Base-by-base conservation (phyloP, 2,888 invertebrate genomes). In the Oscheius sp. region DNA sequence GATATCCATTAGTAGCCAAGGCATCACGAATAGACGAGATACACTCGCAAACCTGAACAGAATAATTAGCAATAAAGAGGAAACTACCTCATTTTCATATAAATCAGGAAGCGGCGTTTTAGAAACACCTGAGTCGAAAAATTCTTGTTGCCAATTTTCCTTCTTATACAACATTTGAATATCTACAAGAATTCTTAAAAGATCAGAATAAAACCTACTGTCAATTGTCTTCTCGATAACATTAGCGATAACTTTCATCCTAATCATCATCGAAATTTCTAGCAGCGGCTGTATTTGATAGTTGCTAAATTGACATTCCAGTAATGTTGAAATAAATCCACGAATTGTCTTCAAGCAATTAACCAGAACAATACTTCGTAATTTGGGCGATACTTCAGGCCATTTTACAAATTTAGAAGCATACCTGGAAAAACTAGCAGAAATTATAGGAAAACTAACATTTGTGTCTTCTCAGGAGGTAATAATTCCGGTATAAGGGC, bases 91-190 rank as follows among this genome's bases (percentile, higher is more conserved):
- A 58, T 84, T 84, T 63, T 88, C 87, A 69, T 81, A 88, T 29
- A 86, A 77, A 70, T 88, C 88, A 0, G 88, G 88, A 35, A 88
- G 75, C 12, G 77, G 72, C 1, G 88, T 89, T 46, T 87, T 86
- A n/a, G 83, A 74, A 27, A 80, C 76, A 2, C 78, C 78, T 35
- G 75, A 58, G 23, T 85, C 85, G 29, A 84, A 71, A 52, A 80
- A 76, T 53, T 87, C 86, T 56, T 86, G 78, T 46, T 84, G 82
- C 88, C 88, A 88, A 59, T 79, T 86, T 68, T 88, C 88, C 58
- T 84, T 82, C 9, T 74, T 72, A 13, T 77, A 82, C 52, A 88
- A 76, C 16, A 68, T 35, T n/a, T 74, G 75, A 21, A 81, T 76
- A 35, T 72, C 81, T 81, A 72, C 56, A 75, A 27, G 1, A 23